phyloP scores from a whole-genome alignment of 1,140 invertebrate genomes.

The Thaumetopoea pityocampa region DNA sequence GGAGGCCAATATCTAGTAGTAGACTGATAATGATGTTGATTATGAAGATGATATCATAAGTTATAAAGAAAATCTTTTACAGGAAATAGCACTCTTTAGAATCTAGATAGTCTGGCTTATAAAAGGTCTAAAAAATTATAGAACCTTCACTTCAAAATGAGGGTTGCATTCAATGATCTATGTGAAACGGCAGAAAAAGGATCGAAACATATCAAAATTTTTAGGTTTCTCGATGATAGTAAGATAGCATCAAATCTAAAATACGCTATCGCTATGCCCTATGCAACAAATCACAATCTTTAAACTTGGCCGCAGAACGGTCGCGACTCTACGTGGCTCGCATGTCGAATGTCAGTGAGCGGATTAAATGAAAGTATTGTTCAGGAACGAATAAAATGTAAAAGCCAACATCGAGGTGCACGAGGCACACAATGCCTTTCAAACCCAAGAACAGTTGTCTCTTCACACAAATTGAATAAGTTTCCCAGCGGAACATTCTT shows the following conservation, averaged over 20 bases:
- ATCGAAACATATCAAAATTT: no score
- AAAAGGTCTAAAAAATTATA: no score
- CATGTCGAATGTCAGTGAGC: conserved; percentile 47
- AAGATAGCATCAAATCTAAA: conserved; percentile 4
- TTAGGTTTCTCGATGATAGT: no score
- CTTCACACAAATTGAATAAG: conserved; percentile 67
- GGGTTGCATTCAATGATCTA: no score
- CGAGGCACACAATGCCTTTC: conserved; percentile 57
- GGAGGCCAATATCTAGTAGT: no score
- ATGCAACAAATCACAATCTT: conserved; percentile 22
- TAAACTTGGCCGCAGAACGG: conserved; percentile 36
- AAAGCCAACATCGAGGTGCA: conserved; percentile 39
- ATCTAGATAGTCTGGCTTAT: no score
- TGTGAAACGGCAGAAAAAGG: no score
- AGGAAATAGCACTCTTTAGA: no score
- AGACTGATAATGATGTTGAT: no score
- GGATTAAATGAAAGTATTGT: conserved; percentile 63
- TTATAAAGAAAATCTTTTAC: no score
- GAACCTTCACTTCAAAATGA: no score
- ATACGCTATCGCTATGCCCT: conserved; percentile 26
- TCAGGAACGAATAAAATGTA: conserved; percentile 48
- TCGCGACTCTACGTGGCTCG: conserved; percentile 49
- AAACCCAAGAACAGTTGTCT: conserved; percentile 61
- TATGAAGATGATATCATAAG: no score
- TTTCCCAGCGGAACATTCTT: conserved; percentile 56